Evolutionary conservation across 2,113 vertebrate species (phyloP).

Genomic region (Meriones unguiculatus): DNA sequence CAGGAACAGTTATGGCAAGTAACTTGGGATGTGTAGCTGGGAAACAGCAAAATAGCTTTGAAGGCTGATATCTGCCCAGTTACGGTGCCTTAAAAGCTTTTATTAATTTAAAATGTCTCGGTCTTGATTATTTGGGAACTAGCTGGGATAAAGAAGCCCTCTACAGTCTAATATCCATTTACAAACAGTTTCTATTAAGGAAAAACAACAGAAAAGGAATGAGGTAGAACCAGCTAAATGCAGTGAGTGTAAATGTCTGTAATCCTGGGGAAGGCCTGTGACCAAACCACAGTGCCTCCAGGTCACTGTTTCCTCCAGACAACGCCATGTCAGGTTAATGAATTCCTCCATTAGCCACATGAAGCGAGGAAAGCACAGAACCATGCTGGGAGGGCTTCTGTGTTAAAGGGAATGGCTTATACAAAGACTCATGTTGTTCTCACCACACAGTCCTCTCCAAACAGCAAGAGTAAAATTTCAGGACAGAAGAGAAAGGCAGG

Average conservation of each 20-base stretch:
- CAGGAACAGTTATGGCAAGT: no score
- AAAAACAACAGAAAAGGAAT: slow-evolving; percentile 39
- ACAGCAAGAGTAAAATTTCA: slow-evolving; percentile 53
- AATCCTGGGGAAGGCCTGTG: background rate
- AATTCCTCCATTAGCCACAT: background rate
- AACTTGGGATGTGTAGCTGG: no score
- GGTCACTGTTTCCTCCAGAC: background rate
- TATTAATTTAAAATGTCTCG: no score
- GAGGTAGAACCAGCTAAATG: slow-evolving; percentile 29
- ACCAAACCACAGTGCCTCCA: background rate
- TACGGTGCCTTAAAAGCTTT: no score
- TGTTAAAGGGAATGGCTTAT: background rate
- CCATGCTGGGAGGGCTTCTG: background rate
- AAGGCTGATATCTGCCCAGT: no score
- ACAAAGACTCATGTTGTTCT: background rate
- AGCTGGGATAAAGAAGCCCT: no score
- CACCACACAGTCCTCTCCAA: background rate
- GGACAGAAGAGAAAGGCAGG: slow-evolving; percentile 15
- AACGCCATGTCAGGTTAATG: background rate
- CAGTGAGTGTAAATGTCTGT: background rate
- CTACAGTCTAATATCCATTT: no score
- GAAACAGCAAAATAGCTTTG: no score
- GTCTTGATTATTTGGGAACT: no score
- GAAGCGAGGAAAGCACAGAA: background rate
- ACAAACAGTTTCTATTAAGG: background rate